Evolutionary conservation across 2,797 vertebrate genomes (phyloP).

Genomic region (Apodemus agrarius): DNA sequence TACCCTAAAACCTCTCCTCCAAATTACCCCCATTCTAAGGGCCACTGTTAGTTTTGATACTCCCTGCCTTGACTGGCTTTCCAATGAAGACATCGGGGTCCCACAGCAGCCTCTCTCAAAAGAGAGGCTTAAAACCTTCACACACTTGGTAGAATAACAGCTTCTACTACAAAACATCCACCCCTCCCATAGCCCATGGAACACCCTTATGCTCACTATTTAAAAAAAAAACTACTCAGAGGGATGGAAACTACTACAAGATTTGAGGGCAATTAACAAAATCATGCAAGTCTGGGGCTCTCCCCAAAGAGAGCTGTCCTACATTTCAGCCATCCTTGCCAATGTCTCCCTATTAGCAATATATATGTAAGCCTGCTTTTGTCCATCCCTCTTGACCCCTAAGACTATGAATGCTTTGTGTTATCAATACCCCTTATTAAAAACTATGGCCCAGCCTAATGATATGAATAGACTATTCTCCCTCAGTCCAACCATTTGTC

Average conservation of each 20-base stretch:
- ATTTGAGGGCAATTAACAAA: not conserved
- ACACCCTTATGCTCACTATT: not conserved
- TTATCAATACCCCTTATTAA: not conserved
- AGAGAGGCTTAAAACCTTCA: not conserved
- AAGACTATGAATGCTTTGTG: not conserved
- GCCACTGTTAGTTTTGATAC: not conserved
- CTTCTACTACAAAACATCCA: not conserved
- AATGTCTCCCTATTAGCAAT: not conserved
- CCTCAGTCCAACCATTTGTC: not conserved
- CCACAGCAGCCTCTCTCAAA: not conserved
- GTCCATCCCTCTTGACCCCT: not conserved
- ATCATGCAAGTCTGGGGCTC: not conserved
- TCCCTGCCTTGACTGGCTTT: not conserved
- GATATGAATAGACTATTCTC: not conserved
- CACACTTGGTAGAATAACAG: not conserved
- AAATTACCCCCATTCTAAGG: not conserved
- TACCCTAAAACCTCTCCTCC: not conserved
- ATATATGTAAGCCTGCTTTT: not conserved
- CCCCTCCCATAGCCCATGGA: not conserved
- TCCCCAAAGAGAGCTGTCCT: no score
- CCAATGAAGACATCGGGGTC: not conserved
- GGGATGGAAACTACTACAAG: not conserved
- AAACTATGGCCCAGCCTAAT: not conserved
- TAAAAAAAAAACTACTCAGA: not conserved
- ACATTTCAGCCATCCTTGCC: not conserved